Conservation (phyloP, 2,888 invertebrate species). For the Abscondita cerata region DNA sequence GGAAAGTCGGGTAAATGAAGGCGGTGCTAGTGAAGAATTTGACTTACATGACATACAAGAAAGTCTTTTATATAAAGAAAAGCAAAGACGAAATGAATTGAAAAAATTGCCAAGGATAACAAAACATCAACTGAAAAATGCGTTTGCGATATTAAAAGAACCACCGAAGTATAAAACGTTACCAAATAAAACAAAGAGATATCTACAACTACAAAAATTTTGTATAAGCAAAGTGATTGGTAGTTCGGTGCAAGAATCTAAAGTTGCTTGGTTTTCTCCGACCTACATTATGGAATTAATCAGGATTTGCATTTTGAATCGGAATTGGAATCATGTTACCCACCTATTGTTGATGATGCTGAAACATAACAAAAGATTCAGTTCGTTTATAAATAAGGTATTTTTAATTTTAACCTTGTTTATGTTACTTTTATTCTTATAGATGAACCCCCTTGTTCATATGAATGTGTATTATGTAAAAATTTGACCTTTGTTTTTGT, state of each 20-base stretch:
- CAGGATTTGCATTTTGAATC: constrained; percentile 29
- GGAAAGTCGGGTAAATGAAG: no score
- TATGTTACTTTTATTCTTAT: no score
- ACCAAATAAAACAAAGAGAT: not conserved
- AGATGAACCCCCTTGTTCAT: no score
- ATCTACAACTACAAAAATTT: not conserved
- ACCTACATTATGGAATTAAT: constrained; percentile 25
- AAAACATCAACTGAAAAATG: not conserved
- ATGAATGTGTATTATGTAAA: no score
- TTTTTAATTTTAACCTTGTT: not conserved
- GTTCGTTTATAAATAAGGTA: constrained; percentile 32
- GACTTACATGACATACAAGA: not conserved
- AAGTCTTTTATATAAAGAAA: constrained; percentile 3
- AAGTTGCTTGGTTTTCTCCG: constrained; percentile 27
- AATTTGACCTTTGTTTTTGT: no score
- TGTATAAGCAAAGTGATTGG: not conserved
- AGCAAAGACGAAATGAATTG: constrained; percentile 2
- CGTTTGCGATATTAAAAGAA: not conserved
- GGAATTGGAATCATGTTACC: constrained; percentile 32
- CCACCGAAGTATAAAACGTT: not conserved
- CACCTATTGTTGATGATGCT: constrained; percentile 25
- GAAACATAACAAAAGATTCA: constrained; percentile 19
- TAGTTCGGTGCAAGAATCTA: not conserved
- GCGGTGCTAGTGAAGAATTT: no score
- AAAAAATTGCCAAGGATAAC: not conserved